Conservation (phyloP, 2,888 invertebrate genomes). For the Aphodius sticticus region DNA sequence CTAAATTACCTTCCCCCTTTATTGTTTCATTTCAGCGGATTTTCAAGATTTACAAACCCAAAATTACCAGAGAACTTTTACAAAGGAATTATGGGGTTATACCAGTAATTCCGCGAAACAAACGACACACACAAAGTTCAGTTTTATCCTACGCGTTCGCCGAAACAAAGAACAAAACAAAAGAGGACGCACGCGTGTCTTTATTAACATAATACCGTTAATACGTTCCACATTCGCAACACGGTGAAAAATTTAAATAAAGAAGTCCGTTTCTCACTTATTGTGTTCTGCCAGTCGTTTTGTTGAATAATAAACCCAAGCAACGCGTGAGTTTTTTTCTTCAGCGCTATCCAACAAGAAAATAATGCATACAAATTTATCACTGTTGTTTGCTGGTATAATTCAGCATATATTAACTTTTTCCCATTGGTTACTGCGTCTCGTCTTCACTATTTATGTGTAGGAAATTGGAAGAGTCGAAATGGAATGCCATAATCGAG, state of each 20-base stretch:
- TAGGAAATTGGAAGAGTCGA: slow-evolving; percentile 9
- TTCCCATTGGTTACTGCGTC: slow-evolving; percentile 10
- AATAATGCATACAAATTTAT: slow-evolving; percentile 40
- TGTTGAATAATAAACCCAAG: slow-evolving; percentile 23
- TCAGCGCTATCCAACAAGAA: slow-evolving; percentile 26
- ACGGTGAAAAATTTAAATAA: slow-evolving; percentile 21
- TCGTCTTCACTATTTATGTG: neutral
- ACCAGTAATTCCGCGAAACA: neutral
- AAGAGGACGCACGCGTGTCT: slow-evolving; percentile 12
- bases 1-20: too few species aligned
- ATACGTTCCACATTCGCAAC: slow-evolving; percentile 19
- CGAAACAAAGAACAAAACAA: slow-evolving; percentile 6
- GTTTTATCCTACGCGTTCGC: neutral
- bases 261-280: slow-evolving; percentile 20
- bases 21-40: too few species aligned
- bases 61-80: too few species aligned
- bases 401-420: slow-evolving; percentile 38
- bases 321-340: slow-evolving; percentile 14
- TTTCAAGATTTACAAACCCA: too few species aligned
- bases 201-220: slow-evolving; percentile 22
- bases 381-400: slow-evolving; percentile 37
- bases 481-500: slow-evolving; percentile 22
- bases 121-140: neutral
- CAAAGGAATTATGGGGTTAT: too few species aligned
- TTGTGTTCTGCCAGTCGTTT: slow-evolving; percentile 21